These are phyloP conservation scores for Isoperla grammatica DNA, from an alignment of 2,888 invertebrate genomes.

Conservation along the genomic window DNA sequence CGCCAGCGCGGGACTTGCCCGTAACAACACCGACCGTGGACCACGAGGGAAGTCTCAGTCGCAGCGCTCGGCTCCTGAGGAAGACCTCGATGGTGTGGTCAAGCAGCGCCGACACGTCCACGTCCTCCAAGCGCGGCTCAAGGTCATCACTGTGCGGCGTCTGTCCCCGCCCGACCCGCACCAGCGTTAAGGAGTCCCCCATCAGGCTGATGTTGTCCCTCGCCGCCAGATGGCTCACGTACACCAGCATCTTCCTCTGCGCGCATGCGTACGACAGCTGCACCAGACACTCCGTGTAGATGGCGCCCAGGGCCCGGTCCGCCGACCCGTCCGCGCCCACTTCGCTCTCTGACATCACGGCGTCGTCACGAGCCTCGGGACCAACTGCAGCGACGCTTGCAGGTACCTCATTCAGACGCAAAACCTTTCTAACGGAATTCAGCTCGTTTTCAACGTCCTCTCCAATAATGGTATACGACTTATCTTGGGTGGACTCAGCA, in stretches of 20 bases:
- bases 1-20: neutral
- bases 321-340: neutral
- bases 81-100: constrained; percentile 8
- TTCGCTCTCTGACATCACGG: neutral
- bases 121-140: neutral
- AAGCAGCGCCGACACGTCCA: neutral
- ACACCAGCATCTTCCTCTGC: constrained; percentile 16
- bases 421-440: too few species aligned
- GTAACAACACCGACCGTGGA: constrained; percentile 10
- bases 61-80: constrained; percentile 16
- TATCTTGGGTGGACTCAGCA: neutral
- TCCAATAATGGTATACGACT: neutral
- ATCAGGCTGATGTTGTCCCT: constrained; percentile 5
- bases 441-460: neutral
- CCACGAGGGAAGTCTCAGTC: constrained; percentile 12
- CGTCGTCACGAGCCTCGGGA: neutral
- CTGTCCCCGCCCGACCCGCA: neutral
- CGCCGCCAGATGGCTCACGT: neutral
- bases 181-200: constrained; percentile 10
- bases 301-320: neutral
- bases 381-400: too few species aligned
- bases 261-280: constrained; percentile 14
- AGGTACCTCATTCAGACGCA: too few species aligned
- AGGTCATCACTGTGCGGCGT: neutral
- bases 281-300: constrained; percentile 13